These are phyloP conservation scores for Channallabes apus DNA, from an alignment of 2,797 vertebrate species.

Conservation along the genomic window DNA sequence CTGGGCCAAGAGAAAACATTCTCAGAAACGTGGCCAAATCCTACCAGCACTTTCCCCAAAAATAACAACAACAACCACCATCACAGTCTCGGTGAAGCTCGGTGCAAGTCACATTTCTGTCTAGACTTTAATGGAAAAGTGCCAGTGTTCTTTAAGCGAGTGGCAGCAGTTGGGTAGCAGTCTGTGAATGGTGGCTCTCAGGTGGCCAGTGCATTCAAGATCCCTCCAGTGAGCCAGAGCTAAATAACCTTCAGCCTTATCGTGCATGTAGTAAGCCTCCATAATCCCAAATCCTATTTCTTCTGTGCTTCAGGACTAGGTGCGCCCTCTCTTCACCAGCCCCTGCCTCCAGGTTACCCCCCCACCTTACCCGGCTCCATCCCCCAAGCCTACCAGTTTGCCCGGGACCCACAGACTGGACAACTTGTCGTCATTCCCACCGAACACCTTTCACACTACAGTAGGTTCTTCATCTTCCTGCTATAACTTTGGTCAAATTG, in stretches of 20 bases:
- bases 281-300: background rate
- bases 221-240: conserved; percentile 9
- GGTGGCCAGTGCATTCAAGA: conserved; percentile 20
- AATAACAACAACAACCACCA: conserved; percentile 63
- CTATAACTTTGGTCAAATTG: background rate
- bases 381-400: conserved; percentile 90
- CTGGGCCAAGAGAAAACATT: conserved; percentile 31
- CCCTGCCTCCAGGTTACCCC: conserved; percentile 86
- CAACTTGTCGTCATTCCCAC: conserved; percentile 93
- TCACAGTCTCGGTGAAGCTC: conserved; percentile 46
- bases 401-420: conserved; percentile 92
- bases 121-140: conserved; percentile 64
- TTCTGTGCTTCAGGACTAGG: conserved; percentile 77
- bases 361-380: conserved; percentile 85
- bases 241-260: conserved; percentile 43
- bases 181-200: conserved; percentile 28
- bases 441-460: conserved; percentile 93
- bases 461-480: conserved; percentile 68
- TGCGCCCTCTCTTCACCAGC: conserved; percentile 89
- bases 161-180: conserved; percentile 34
- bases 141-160: conserved; percentile 50
- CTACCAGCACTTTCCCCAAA: conserved; percentile 59
- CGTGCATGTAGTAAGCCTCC: background rate
- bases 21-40: conserved; percentile 64
- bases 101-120: conserved; percentile 56